phyloP scores from a whole-genome alignment of 2,797 vertebrate genomes.

The Protosalanx chinensis region DNA sequence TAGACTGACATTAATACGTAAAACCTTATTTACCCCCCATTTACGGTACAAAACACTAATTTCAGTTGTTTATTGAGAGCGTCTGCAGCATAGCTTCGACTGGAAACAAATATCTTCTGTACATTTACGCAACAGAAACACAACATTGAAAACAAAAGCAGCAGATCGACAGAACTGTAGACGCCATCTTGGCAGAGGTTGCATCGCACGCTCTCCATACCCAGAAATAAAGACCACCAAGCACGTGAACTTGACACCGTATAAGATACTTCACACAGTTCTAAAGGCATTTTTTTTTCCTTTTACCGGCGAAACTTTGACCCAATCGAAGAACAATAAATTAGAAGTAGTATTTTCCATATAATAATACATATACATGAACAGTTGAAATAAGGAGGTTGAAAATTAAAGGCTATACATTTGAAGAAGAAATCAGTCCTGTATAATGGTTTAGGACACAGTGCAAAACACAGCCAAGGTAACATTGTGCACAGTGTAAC shows the following conservation, averaged over 20 bases:
- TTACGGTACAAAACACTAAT: not conserved
- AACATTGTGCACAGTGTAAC: conserved; percentile 42
- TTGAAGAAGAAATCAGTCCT: conserved; percentile 25
- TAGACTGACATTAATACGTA: not conserved
- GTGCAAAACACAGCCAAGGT: conserved; percentile 34
- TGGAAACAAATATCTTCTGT: conserved; percentile 52
- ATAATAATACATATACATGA: conserved; percentile 2
- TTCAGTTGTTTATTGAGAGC: conserved; percentile 67
- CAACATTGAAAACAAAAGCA: conserved; percentile 26
- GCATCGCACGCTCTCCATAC: conserved; percentile 58
- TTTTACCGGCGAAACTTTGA: conserved; percentile 5
- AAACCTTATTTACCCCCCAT: not conserved
- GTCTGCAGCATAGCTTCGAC: conserved; percentile 59
- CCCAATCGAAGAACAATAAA: conserved; percentile 42
- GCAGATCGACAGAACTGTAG: conserved; percentile 25
- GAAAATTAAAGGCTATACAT: conserved; percentile 18
- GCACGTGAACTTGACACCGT: conserved; percentile 45
- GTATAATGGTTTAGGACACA: conserved; percentile 21
- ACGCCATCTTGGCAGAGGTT: conserved; percentile 51
- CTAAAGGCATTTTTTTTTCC: conserved; percentile 31
- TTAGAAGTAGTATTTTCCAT: conserved; percentile 34
- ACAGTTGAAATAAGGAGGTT: conserved; percentile 19
- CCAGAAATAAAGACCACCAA: conserved; percentile 52
- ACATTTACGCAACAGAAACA: conserved; percentile 56
- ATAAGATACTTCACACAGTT: conserved; percentile 37